Evolutionary conservation across 2,113 vertebrate genomes (phyloP).

Genomic region (Picathartes gymnocephalus): DNA sequence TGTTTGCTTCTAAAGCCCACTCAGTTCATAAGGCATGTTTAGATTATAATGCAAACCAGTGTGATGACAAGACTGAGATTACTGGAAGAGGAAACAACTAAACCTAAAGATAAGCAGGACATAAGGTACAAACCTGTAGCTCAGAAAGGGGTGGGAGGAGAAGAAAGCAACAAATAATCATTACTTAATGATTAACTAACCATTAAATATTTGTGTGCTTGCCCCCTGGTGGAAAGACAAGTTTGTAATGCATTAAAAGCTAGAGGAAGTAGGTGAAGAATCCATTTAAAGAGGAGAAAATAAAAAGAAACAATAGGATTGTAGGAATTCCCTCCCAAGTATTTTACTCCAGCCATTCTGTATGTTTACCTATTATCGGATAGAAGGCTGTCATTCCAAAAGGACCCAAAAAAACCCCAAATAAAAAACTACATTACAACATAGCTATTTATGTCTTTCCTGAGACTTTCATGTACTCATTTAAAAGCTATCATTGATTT

Average conservation of each 20-base stretch:
- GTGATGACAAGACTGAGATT: background rate
- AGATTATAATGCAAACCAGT: background rate
- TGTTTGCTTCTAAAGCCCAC: background rate
- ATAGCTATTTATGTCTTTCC: background rate
- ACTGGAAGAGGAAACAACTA: background rate
- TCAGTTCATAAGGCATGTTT: background rate
- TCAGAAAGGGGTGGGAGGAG: background rate
- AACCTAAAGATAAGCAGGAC: background rate
- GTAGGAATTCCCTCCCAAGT: background rate
- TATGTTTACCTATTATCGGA: background rate
- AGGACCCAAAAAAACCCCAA: background rate
- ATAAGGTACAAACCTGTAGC: background rate
- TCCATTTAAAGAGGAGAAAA: background rate
- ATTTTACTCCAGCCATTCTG: background rate
- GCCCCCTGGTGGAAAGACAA: conserved; percentile 34
- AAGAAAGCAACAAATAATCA: background rate
- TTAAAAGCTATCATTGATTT: conserved; percentile 31
- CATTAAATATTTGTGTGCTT: background rate
- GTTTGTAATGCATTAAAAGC: background rate
- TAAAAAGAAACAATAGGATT: background rate
- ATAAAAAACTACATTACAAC: background rate
- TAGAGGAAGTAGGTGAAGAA: background rate
- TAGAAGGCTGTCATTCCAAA: background rate
- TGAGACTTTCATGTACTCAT: background rate
- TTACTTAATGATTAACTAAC: background rate